These are phyloP conservation scores for Disparrhopalites patrizii DNA, from an alignment of 2,888 invertebrate species.

Conservation along the genomic window DNA sequence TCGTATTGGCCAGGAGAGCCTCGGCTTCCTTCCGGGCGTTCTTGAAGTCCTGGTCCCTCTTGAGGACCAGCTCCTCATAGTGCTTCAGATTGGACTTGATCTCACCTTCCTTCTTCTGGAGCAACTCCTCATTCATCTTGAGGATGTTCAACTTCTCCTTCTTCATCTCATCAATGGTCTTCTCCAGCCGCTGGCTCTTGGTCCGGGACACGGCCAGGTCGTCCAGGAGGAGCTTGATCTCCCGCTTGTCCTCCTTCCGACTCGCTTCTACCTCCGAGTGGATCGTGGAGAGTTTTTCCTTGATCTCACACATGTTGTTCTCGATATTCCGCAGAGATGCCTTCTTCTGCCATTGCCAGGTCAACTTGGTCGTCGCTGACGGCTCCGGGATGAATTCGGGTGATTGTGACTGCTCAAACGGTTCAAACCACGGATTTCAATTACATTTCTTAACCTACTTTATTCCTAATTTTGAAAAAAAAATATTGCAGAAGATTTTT, in stretches of 20 bases:
- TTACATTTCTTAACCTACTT: too few species aligned
- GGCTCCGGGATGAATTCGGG: constrained; percentile 17
- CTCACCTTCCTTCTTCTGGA: constrained; percentile 22
- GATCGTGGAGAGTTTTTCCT: constrained; percentile 17
- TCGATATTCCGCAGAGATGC: constrained; percentile 22
- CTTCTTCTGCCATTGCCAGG: constrained; percentile 30
- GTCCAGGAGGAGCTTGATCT: constrained; percentile 23
- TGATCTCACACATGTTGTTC: constrained; percentile 17
- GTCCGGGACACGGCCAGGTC: constrained; percentile 21
- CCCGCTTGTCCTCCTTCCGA: constrained; percentile 24
- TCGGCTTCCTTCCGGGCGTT: constrained; percentile 13
- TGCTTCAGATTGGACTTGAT: constrained; percentile 8
- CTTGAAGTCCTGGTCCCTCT: constrained; percentile 22
- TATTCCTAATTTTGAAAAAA: too few species aligned
- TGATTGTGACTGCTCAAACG: constrained; percentile 21
- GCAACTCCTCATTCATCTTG: constrained; percentile 21
- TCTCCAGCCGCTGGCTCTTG: constrained; percentile 12
- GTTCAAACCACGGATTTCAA: too few species aligned
- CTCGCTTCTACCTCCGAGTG: constrained; percentile 23
- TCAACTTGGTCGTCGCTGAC: constrained; percentile 13
- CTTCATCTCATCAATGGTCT: constrained; percentile 26
- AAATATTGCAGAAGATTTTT: too few species aligned
- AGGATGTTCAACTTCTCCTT: constrained; percentile 22
- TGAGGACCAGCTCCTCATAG: constrained; percentile 16
- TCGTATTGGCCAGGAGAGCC: neutral